Base-by-base conservation (phyloP, 2,888 invertebrate species). In the Limnephilus marmoratus region DNA sequence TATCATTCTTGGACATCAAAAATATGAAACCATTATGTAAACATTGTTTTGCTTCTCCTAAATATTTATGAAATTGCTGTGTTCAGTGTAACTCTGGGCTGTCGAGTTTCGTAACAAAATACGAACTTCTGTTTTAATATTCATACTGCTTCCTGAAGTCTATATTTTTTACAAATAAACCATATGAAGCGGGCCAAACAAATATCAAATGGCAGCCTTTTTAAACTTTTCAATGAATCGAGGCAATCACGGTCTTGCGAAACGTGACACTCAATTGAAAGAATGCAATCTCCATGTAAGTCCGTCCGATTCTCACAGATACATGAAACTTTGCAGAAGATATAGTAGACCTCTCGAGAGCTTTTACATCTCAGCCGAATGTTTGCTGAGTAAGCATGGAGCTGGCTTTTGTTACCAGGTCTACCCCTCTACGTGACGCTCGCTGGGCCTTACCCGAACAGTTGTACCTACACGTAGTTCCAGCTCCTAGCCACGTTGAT, bases 331-430 rank as follows among this genome's bases (percentile, higher is more conserved):
- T 89, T 89, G 11, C n/a, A 45, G 49, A 29, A 53, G 88, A 89
- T 83, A 83, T 53, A 31, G 31, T 31, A 68, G 34, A 31, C 87
- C 53, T 89, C 80, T 81, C 37, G 68, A 29, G 88, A 89, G 88
- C 45, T 53, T 87, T 86, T 87, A 34, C 87, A 87, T 53, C 68
- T 87, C 87, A 1, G 53, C 68, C 53, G 87, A 87, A 87, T 87
- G 68, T 89, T 89, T 89, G 88, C 81, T n/a, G 88, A 89, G 34
- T 45, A 80, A 80, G 88, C 88, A 80, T 81, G 88, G 88, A 81
- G 88, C 37, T 89, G 68, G 88, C 88, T 80, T 86, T 89, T 89
- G 88, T 89, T 89, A 15, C 88, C 37, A n/a, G 41, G 18, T 12
- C 37, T 81, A 89, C 80, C 88, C 81, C 41, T 89, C 80, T 89